Base-by-base conservation (phyloP, 2,113 vertebrate species). In the Calidris pugnax region DNA sequence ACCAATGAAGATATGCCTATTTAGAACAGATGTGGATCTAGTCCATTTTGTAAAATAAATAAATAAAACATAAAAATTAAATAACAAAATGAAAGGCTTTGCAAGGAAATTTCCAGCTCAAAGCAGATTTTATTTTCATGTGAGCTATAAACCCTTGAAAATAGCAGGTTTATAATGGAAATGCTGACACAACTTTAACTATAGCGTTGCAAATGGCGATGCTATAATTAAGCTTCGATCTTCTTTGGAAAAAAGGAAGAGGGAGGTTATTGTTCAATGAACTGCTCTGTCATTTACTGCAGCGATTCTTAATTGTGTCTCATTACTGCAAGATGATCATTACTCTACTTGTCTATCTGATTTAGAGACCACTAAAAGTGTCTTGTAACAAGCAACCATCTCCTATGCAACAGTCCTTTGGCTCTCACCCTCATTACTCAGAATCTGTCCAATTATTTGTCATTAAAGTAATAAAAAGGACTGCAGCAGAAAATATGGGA, bases 371-470 rank as follows among this genome's bases (percentile, higher is more conserved):
- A 98, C 97, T 98, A 98, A 98, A 98, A 98, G 95, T 98, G 98
- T 98, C 98, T 98, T 98, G 98, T 98, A 98, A 98, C 97, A 98
- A 92, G 96, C 97, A 98, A 97, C 94, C 97, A 1, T 97, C 97
- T 98, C 98, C 97, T 97, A 97, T 97, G 96, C 97, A 98, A 98
- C 97, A 98, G 97, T 98, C 98, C 97, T 98, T 98, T 97, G 95
- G 95, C 97, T 98, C 96, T 98, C 98, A 98, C 98, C 97, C 98
- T 98, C 98, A 98, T 99, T 98, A 98, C 97, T 98, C 98, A 98
- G 98, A 98, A 98, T 98, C 98, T 98, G 98, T 98, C 98, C 98
- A 98, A 98, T 99, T 98, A 98, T 98, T 98, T 98, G 98, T 98
- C 98, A 98, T 98, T 98, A 98, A 98, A 98, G 98, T 98, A 98